phyloP scores from a whole-genome alignment of 2,888 invertebrate genomes.

The Glyphotaelius pellucidus region DNA sequence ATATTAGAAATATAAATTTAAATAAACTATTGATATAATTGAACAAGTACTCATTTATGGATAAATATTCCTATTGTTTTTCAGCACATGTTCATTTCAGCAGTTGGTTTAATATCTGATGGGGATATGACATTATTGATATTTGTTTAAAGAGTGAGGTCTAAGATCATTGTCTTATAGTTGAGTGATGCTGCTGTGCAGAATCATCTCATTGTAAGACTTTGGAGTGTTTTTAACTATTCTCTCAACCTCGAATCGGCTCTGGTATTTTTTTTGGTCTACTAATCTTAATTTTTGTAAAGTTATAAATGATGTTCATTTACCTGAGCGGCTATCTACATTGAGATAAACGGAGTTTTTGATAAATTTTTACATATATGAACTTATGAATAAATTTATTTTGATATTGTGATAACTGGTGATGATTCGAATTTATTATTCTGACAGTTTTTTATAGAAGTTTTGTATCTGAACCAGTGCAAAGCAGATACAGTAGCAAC shows the following conservation, averaged over 20 bases:
- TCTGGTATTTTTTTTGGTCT: conserved; percentile 53
- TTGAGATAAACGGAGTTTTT: conserved; percentile 50
- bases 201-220: not conserved
- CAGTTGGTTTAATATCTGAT: not conserved
- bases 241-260: conserved; percentile 17
- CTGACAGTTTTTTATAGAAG: conserved; percentile 43
- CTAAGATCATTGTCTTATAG: not conserved
- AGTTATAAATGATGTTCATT: conserved; percentile 44
- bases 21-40: conserved; percentile 2
- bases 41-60: not conserved
- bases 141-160: not conserved
- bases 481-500: not conserved
- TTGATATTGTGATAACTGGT: conserved; percentile 59
- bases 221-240: not conserved
- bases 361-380: conserved; percentile 59
- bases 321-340: conserved; percentile 40
- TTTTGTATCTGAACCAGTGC: conserved; percentile 42
- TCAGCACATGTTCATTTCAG: conserved; percentile 1
- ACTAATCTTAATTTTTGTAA: conserved; percentile 58
- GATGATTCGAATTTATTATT: conserved; percentile 50
- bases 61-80: not conserved
- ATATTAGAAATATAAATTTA: not conserved
- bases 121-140: not conserved
- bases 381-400: conserved; percentile 58
- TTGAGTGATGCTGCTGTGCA: not conserved